Conservation (phyloP, 2,888 invertebrate genomes). For the Andrena praecox region DNA sequence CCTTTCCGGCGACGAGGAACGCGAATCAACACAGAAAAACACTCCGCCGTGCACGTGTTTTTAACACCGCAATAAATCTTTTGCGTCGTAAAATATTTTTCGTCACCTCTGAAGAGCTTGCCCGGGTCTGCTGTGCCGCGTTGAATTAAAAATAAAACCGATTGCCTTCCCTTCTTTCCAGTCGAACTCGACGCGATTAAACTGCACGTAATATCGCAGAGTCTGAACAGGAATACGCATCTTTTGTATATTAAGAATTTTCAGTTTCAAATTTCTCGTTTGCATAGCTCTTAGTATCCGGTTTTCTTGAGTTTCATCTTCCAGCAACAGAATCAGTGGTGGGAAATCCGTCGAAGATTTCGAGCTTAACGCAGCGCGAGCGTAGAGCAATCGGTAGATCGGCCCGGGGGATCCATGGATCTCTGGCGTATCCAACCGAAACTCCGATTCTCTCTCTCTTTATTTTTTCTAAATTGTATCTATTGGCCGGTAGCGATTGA, state of each 20-base stretch:
- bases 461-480: slow-evolving; percentile 84
- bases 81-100: slow-evolving; percentile 42
- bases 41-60: slow-evolving; percentile 14
- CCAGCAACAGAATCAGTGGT: no score
- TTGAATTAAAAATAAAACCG: slow-evolving; percentile 30
- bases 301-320: not conserved
- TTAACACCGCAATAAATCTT: slow-evolving; percentile 30
- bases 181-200: not conserved
- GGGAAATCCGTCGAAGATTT: not conserved
- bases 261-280: not conserved
- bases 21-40: slow-evolving; percentile 10
- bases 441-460: slow-evolving; percentile 53
- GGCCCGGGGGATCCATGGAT: slow-evolving; percentile 2
- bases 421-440: not conserved
- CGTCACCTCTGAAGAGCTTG: slow-evolving; percentile 18
- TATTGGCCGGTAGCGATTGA: slow-evolving; percentile 85
- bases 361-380: not conserved
- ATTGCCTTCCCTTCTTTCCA: not conserved
- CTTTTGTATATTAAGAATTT: no score
- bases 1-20: not conserved
- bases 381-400: not conserved
- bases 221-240: no score
- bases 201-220: not conserved
- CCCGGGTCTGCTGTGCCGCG: not conserved
- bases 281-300: not conserved